phyloP scores from a whole-genome alignment of 2,113 vertebrate genomes.

The Indicator indicator region DNA sequence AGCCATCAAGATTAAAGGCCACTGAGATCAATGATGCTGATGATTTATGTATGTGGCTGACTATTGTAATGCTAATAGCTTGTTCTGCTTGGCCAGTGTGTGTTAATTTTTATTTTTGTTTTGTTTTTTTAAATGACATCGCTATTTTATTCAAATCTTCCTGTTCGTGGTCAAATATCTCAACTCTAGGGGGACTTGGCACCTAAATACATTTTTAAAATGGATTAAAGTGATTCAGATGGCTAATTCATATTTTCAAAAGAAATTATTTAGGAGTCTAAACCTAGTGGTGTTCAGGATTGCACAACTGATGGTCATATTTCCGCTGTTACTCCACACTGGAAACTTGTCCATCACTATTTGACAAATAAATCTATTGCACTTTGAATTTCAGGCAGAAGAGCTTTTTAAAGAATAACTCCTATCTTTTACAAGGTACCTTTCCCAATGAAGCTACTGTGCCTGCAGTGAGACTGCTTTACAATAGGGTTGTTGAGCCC shows the following conservation, averaged over 20 bases:
- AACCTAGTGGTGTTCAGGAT: not conserved
- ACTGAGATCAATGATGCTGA: not conserved
- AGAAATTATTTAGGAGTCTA: not conserved
- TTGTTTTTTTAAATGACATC: not conserved
- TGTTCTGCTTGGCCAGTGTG: not conserved
- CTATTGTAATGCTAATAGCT: not conserved
- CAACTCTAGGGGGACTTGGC: not conserved
- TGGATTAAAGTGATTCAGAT: not conserved
- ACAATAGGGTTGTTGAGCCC: not conserved
- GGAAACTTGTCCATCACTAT: not conserved
- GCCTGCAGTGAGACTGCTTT: not conserved
- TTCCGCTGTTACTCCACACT: not conserved
- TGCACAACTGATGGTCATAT: not conserved
- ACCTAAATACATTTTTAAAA: not conserved
- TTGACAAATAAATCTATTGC: not conserved
- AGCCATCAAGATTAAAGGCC: constrained; percentile 35
- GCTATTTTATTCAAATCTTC: not conserved
- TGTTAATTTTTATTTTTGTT: not conserved
- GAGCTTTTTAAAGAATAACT: not conserved
- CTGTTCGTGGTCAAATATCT: not conserved
- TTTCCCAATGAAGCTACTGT: not conserved
- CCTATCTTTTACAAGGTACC: not conserved
- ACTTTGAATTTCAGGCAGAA: not conserved
- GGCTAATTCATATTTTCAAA: not conserved
- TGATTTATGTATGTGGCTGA: constrained; percentile 27